Percentiles rank a stretch among this genome's conserved stretches.
Evolutionary conservation across 2,888 invertebrate species (phyloP).

Genomic region (Noctua comes): DNA sequence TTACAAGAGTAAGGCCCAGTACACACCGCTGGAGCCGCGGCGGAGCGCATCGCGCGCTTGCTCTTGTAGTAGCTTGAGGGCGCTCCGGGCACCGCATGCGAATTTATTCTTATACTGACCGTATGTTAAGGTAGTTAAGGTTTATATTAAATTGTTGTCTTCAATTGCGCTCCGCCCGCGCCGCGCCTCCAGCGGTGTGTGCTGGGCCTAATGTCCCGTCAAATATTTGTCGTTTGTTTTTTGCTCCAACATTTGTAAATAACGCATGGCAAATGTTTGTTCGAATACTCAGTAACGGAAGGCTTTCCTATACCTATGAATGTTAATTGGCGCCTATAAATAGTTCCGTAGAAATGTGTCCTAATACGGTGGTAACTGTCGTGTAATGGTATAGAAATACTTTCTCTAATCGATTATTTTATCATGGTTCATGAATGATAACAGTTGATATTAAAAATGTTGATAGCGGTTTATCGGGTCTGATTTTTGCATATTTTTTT

Average conservation of each 20-base stretch:
- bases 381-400: conserved; percentile 5
- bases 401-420: conserved; percentile 37
- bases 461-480: background rate
- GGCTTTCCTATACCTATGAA: conserved; percentile 37
- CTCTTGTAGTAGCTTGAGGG: too few species aligned
- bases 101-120: too few species aligned
- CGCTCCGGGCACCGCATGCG: too few species aligned
- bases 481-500: background rate
- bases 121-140: too few species aligned
- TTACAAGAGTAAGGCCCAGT: conserved; percentile 51
- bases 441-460: background rate
- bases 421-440: background rate
- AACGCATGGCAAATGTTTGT: conserved; percentile 33
- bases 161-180: too few species aligned
- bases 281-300: conserved; percentile 23
- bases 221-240: conserved; percentile 44
- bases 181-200: too few species aligned
- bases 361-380: background rate
- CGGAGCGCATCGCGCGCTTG: too few species aligned
- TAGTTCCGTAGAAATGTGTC: conserved; percentile 4
- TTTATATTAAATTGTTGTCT: too few species aligned
- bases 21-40: too few species aligned
- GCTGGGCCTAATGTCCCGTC: conserved; percentile 38
- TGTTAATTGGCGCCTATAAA: conserved; percentile 23
- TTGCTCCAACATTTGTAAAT: conserved; percentile 42